Evolutionary conservation across 2,888 invertebrate genomes (phyloP), one percentile per base, ranked within the genome.

Genomic region (Epistrophe eligans): DNA sequence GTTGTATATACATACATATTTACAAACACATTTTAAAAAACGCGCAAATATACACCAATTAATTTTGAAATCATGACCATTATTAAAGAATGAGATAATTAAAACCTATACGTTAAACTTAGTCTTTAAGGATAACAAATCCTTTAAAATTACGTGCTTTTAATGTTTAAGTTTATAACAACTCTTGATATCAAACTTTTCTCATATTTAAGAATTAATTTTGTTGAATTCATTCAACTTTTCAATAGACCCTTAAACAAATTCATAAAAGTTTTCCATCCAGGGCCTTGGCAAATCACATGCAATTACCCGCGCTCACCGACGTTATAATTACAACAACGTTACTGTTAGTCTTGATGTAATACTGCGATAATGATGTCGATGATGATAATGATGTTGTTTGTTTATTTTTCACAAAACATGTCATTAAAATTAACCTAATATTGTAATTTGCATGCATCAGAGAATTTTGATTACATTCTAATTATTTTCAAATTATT

Each of bases 401-500:
- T 66, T 50, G 13, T 57, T 32, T n/a, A 15, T 64, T 64, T 76
- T 66, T 43, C 35, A 48, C 55, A 71, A 58, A 67, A 38, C 64
- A 66, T 48, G 66, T 79, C 73, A 73, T 79, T 77, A 79, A 83
- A 83, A 67, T 67, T 60, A 45, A 62, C 28, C 79, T 73, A 62
- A 79, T 79, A 73, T 67, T 67, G 67, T 66, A 79, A 79, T 83
- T 79, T 45, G 55, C 67, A 79, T 79, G 83, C 83, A 79, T 62
- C 79, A 83, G 50, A n/a, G 52, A 38, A 70, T 55, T 55, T 52
- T 60, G 79, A 79, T 83, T 79, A 83, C 67, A 73, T 73, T 83
- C 58, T 83, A 79, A 79, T 83, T 83, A 83, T 67, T 79, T 83
- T 83, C 17, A 55, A 83, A 83, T 79, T 83, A 83, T 83, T 83